Percentiles rank a stretch among this genome's conserved stretches.
Evolutionary conservation across 2,888 invertebrate species (phyloP).

Genomic region (Colostygia pectinataria): DNA sequence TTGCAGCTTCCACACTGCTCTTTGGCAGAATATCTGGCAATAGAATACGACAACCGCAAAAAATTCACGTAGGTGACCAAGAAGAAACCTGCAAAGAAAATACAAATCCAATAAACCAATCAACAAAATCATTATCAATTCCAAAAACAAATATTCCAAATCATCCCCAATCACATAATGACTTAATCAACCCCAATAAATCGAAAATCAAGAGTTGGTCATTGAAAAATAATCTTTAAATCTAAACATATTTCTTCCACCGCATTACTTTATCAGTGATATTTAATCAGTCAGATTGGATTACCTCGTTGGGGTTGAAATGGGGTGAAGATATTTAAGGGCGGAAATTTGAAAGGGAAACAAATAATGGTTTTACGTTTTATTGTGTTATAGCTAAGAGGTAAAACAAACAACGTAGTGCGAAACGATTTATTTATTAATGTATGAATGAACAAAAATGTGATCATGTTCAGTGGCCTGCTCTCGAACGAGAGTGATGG

Average conservation of each 20-base stretch:
- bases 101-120: background rate
- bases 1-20: no score
- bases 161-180: slow-evolving; percentile 25
- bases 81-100: no score
- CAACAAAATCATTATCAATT: slow-evolving; percentile 3
- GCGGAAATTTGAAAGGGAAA: slow-evolving; percentile 41
- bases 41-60: no score
- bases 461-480: no score
- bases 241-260: slow-evolving; percentile 28
- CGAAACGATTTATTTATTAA: no score
- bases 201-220: slow-evolving; percentile 20
- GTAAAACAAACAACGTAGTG: background rate
- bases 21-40: no score
- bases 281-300: slow-evolving; percentile 38
- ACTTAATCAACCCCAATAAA: slow-evolving; percentile 26
- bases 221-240: slow-evolving; percentile 33
- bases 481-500: no score
- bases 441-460: no score
- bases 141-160: slow-evolving; percentile 6
- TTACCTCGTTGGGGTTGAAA: slow-evolving; percentile 35
- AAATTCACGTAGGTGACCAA: no score
- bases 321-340: slow-evolving; percentile 37
- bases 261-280: slow-evolving; percentile 35
- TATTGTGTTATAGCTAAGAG: slow-evolving; percentile 27
- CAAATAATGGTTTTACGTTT: slow-evolving; percentile 35